Percentiles rank a stretch among this genome's conserved stretches.
phyloP scores from a whole-genome alignment of 2,113 vertebrate genomes.

The Tetrao urogallus region DNA sequence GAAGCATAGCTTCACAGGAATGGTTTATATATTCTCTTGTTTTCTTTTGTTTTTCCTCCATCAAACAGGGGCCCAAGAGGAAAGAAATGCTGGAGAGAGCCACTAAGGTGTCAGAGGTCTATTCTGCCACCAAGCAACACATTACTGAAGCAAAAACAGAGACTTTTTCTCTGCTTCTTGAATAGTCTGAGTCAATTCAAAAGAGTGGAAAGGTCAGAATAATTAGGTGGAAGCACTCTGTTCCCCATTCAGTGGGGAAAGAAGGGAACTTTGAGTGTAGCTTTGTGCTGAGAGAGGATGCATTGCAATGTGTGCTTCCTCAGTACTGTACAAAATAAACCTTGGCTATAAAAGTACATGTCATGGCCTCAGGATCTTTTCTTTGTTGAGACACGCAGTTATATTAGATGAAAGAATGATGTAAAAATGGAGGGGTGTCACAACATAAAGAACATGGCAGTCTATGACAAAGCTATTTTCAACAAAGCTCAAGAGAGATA shows the following conservation, averaged over 20 bases:
- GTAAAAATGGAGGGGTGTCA: neutral
- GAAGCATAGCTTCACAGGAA: neutral
- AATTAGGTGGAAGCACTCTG: constrained; percentile 35
- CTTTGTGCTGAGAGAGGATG: constrained; percentile 1
- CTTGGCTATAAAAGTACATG: neutral
- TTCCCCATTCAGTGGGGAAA: neutral
- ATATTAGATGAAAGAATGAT: neutral
- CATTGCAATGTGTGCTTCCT: neutral
- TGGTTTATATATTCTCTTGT: neutral
- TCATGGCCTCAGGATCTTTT: neutral
- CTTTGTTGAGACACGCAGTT: neutral
- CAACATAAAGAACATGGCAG: neutral
- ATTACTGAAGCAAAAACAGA: constrained; percentile 15
- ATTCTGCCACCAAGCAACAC: neutral
- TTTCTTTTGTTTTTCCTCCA: neutral
- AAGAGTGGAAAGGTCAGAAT: constrained; percentile 49
- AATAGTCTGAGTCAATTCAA: constrained; percentile 35
- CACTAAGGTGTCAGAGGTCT: neutral
- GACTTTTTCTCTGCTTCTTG: constrained; percentile 21
- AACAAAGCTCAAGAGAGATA: neutral
- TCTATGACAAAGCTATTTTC: neutral
- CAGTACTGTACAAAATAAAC: constrained; percentile 14
- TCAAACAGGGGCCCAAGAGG: neutral
- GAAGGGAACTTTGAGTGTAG: neutral
- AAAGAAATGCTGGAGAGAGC: neutral